Evolutionary conservation across 1,140 invertebrate genomes (phyloP).

Genomic region (Ips typographus): DNA sequence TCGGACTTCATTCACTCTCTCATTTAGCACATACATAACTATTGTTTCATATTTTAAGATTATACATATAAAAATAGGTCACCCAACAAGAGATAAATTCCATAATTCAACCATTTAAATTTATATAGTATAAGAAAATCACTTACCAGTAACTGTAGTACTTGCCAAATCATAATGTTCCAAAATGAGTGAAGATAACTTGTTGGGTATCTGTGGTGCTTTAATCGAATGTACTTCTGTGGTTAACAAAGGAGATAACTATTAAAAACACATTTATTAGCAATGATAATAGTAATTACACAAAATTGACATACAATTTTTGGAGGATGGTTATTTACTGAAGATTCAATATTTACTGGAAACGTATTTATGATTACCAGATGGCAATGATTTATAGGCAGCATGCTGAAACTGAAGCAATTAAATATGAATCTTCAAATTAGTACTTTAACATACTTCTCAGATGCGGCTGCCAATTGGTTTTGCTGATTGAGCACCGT

Average conservation of each 20-base stretch:
- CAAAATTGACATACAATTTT: slow-evolving; percentile 40
- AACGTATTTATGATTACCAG: slow-evolving; percentile 86
- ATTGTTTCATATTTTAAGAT: no score
- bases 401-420: slow-evolving; percentile 58
- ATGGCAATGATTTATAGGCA: slow-evolving; percentile 83
- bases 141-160: slow-evolving; percentile 86
- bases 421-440: background rate
- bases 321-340: slow-evolving; percentile 69
- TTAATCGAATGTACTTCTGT: slow-evolving; percentile 71
- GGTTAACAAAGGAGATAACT: slow-evolving; percentile 66
- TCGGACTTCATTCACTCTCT: no score
- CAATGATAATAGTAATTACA: background rate
- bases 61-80: no score
- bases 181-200: slow-evolving; percentile 74
- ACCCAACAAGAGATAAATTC: no score
- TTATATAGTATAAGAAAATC: no score
- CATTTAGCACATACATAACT: no score
- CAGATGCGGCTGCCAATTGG: slow-evolving; percentile 60
- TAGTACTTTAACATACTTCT: slow-evolving; percentile 18
- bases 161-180: slow-evolving; percentile 90
- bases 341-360: slow-evolving; percentile 72
- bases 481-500: slow-evolving; percentile 79
- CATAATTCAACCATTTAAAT: no score
- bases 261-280: slow-evolving; percentile 29
- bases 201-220: slow-evolving; percentile 63